Conservation (phyloP, 2,113 vertebrate species). For the Vanacampus margaritifer region DNA sequence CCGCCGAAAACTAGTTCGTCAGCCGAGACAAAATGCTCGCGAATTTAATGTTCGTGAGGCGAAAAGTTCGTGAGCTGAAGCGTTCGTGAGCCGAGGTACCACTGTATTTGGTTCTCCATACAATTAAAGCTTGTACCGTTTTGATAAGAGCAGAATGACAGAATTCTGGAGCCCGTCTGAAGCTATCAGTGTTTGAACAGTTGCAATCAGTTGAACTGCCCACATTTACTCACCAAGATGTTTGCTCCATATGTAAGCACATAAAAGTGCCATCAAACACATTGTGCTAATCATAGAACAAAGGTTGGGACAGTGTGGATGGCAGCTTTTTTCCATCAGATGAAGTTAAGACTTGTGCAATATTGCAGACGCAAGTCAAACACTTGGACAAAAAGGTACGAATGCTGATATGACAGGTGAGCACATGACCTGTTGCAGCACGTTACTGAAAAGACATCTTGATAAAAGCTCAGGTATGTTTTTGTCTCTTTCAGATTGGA, state of each 20-base stretch:
- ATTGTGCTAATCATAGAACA: slow-evolving; percentile 63
- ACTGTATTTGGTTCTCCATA: too few relatives aligned
- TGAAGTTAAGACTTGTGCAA: slow-evolving; percentile 33
- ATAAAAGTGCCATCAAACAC: slow-evolving; percentile 41
- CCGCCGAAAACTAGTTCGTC: too few relatives aligned
- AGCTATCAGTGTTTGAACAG: not conserved
- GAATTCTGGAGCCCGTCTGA: not conserved
- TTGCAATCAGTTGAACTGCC: not conserved
- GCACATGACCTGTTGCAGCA: slow-evolving; percentile 38
- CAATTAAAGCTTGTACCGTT: not conserved
- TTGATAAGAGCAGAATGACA: not conserved
- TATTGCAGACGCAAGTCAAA: slow-evolving; percentile 50
- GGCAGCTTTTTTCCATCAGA: slow-evolving; percentile 50
- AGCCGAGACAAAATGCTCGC: too few relatives aligned
- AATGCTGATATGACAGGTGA: slow-evolving; percentile 13
- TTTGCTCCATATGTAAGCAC: slow-evolving; percentile 32
- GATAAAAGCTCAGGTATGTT: not conserved
- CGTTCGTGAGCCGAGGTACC: too few relatives aligned
- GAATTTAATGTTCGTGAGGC: too few relatives aligned
- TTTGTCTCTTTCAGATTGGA: slow-evolving; percentile 24
- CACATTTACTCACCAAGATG: slow-evolving; percentile 24
- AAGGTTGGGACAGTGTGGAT: slow-evolving; percentile 46
- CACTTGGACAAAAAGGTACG: slow-evolving; percentile 30
- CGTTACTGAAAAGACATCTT: slow-evolving; percentile 12
- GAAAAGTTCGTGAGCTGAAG: too few relatives aligned